Evolutionary conservation across 2,797 vertebrate genomes (phyloP).

Genomic region (Megalops cyprinoides): DNA sequence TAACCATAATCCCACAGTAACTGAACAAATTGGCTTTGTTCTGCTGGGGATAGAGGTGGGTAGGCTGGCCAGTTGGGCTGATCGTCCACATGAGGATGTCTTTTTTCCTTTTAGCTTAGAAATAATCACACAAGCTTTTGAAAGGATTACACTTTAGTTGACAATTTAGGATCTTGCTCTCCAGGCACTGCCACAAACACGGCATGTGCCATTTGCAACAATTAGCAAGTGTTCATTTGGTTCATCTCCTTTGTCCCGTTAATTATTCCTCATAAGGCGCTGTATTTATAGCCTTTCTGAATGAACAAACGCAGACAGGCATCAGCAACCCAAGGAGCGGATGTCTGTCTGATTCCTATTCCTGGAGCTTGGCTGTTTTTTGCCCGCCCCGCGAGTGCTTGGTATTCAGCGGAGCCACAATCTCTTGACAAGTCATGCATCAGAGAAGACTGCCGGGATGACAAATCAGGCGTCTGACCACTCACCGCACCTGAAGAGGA

Average conservation of each 20-base stretch:
- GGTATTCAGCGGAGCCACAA: conserved; percentile 23
- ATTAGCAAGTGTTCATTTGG: neutral
- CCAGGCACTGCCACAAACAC: neutral
- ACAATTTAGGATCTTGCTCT: neutral
- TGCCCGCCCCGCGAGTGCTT: conserved; percentile 1
- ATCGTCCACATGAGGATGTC: too few species aligned
- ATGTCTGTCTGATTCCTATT: neutral
- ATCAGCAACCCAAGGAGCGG: too few species aligned
- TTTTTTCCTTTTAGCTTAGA: neutral
- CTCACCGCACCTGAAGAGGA: neutral
- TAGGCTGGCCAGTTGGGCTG: too few species aligned
- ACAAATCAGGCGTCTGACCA: conserved; percentile 10
- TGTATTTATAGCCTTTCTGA: neutral
- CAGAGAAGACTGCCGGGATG: neutral
- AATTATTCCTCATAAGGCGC: neutral
- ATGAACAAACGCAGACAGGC: neutral
- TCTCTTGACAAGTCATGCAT: conserved; percentile 13
- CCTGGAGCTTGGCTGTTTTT: neutral
- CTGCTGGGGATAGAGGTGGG: too few species aligned
- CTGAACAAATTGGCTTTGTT: too few species aligned
- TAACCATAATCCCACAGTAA: too few species aligned
- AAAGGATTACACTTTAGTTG: neutral
- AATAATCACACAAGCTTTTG: neutral
- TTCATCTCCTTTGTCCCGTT: neutral
- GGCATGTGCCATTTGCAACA: neutral